Evolutionary conservation across 2,888 invertebrate genomes (phyloP).

Genomic region (Nycteola revayana): DNA sequence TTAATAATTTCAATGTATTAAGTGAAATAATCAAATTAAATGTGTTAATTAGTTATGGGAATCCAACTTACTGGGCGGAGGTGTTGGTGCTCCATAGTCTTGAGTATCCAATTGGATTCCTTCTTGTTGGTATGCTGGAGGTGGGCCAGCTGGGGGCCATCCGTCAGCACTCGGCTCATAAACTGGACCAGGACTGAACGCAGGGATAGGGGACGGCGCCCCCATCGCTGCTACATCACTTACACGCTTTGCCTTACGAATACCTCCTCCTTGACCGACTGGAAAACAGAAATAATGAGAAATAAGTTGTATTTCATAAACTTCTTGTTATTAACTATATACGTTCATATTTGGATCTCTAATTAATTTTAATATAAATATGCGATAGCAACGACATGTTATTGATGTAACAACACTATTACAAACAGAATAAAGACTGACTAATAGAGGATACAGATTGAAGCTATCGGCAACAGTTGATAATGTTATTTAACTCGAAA

Average conservation of each 20-base stretch:
- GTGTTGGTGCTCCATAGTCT: constrained; percentile 47
- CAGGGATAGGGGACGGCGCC: constrained; percentile 66
- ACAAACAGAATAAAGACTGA: neutral
- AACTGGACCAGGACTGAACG: constrained; percentile 47
- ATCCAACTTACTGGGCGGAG: constrained; percentile 54
- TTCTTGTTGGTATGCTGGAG: constrained; percentile 61
- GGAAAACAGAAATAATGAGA: constrained; percentile 26
- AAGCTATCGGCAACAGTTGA: constrained; percentile 14
- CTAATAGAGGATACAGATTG: constrained; percentile 6
- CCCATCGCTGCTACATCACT: constrained; percentile 87
- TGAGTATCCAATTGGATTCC: constrained; percentile 66
- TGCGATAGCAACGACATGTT: neutral
- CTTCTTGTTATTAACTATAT: too few species aligned
- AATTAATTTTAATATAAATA: neutral
- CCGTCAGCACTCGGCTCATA: constrained; percentile 38
- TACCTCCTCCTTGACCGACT: constrained; percentile 63
- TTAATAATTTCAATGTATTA: too few species aligned
- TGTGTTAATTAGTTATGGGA: too few species aligned
- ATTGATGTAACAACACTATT: neutral
- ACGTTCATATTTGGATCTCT: neutral
- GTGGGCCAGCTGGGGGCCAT: constrained; percentile 49
- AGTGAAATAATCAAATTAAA: too few species aligned
- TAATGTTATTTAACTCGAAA: constrained; percentile 6
- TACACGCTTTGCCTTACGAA: constrained; percentile 84
- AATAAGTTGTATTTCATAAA: too few species aligned